phyloP scores from a whole-genome alignment of 2,888 invertebrate genomes.

The Bibio marci region DNA sequence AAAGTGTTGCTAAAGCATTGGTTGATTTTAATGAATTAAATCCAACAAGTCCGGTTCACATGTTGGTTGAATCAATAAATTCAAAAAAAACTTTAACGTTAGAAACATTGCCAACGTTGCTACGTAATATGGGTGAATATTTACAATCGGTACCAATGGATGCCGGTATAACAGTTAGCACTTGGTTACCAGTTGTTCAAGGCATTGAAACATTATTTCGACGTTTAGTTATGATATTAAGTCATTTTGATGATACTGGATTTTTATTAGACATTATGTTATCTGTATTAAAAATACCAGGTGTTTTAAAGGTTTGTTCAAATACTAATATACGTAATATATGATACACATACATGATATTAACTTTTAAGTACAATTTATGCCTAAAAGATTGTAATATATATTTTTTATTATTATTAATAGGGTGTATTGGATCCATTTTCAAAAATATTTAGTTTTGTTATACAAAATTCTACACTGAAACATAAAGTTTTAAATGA shows the following conservation, averaged over 20 bases:
- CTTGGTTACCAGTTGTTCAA: slow-evolving; percentile 66
- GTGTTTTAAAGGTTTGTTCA: slow-evolving; percentile 32
- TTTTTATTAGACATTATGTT: slow-evolving; percentile 60
- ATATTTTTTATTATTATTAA: slow-evolving; percentile 12
- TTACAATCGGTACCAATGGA: slow-evolving; percentile 81
- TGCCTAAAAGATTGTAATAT: background rate
- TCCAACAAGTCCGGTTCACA: slow-evolving; percentile 83
- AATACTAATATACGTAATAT: too few species aligned
- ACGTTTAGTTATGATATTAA: slow-evolving; percentile 49
- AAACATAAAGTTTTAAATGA: slow-evolving; percentile 68
- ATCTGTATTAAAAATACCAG: slow-evolving; percentile 67
- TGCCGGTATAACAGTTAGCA: slow-evolving; percentile 46
- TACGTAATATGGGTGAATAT: slow-evolving; percentile 86
- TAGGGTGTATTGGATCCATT: slow-evolving; percentile 84
- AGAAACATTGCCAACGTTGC: slow-evolving; percentile 55
- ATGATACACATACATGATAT: too few species aligned
- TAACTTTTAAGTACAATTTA: too few species aligned
- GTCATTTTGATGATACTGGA: slow-evolving; percentile 50
- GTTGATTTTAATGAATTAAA: slow-evolving; percentile 93
- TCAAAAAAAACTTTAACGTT: slow-evolving; percentile 56
- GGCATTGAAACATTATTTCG: slow-evolving; percentile 80
- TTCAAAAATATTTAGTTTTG: slow-evolving; percentile 82
- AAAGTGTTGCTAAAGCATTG: slow-evolving; percentile 81
- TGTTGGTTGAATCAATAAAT: slow-evolving; percentile 58
- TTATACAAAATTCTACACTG: slow-evolving; percentile 76